Base-by-base conservation (phyloP, 1,140 invertebrate genomes). In the Aricia agestis region DNA sequence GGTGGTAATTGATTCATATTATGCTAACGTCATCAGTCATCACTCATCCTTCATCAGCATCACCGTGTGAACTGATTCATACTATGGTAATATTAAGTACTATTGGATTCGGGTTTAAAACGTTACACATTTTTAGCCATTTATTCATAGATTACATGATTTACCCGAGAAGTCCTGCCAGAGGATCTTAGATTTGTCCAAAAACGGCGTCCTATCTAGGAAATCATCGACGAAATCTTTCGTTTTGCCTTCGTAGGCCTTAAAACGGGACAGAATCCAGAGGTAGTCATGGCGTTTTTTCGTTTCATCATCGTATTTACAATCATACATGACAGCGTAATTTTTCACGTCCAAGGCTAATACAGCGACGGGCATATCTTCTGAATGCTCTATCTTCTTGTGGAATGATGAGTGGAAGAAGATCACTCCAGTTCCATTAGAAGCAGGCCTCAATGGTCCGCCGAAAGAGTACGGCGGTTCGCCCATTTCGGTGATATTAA, bases 251-350 rank as follows among this genome's bases (percentile, higher is more conserved):
- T 25, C 59, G 11, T 63, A 63, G 7, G 18, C 25, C 2, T 63
- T 63, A 11, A 25, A 63, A 7, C 59, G 18, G 17, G 59, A 63
- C 2, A 63, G 10, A 11, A 63, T 63, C 59, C 59, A 63, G 1
- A 63, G 19, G 10, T 63, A 63, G 19, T 63, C 65, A 17, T 66
- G 65, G 31, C 65, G 65, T 32, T 31, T 36, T 41, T 66, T 66
- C 15, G 65, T 66, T 17, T 66, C 65, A 1, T 66, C 32, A 10
- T 66, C 17, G 17, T 66, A 66, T 66, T 42, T 36, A 41, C 65
- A 66, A 41, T 66, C 65, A 13, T 66, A 66, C 31, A 36, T 17
- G 7, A 66, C 9, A 4, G n/a, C 9, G 31, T 66, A 66, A 66
- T 66, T 66, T 1, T 66, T 66, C 13, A 31, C 19, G 17, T 66